Evolutionary conservation across 2,113 vertebrate species (phyloP).

Genomic region (Balaeniceps rex): DNA sequence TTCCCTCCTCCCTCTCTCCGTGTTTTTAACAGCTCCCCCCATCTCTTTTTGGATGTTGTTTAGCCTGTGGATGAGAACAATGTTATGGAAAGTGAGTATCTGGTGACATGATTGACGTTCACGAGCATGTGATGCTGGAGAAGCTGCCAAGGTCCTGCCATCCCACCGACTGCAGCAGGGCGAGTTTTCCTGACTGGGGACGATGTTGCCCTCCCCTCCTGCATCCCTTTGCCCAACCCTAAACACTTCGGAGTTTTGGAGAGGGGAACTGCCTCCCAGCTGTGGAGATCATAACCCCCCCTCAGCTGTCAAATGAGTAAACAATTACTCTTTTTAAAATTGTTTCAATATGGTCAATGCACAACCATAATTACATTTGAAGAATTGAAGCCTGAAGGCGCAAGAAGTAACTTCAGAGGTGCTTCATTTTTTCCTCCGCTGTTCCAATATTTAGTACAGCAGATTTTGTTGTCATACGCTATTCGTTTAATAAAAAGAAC

Average conservation of each 20-base stretch:
- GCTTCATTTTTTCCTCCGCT: background rate
- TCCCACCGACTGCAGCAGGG: background rate
- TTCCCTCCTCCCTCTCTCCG: background rate
- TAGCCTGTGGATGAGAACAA: background rate
- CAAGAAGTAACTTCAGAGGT: slow-evolving; percentile 9
- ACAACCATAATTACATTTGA: background rate
- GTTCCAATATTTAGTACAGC: background rate
- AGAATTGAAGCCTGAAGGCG: background rate
- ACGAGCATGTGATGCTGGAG: background rate
- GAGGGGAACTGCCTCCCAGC: background rate
- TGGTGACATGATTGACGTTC: background rate
- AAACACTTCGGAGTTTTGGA: background rate
- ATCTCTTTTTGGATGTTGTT: background rate
- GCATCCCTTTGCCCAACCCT: background rate
- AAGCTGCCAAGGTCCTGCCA: background rate
- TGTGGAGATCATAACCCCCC: background rate
- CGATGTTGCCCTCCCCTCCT: background rate
- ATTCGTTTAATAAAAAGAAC: background rate
- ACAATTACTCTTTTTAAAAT: background rate
- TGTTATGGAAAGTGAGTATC: background rate
- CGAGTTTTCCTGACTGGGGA: background rate
- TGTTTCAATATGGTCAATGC: background rate
- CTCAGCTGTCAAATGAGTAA: background rate
- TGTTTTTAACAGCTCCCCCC: background rate
- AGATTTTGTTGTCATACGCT: background rate